Conservation (phyloP, 2,113 vertebrate species). For the Montifringilla adamsi region DNA sequence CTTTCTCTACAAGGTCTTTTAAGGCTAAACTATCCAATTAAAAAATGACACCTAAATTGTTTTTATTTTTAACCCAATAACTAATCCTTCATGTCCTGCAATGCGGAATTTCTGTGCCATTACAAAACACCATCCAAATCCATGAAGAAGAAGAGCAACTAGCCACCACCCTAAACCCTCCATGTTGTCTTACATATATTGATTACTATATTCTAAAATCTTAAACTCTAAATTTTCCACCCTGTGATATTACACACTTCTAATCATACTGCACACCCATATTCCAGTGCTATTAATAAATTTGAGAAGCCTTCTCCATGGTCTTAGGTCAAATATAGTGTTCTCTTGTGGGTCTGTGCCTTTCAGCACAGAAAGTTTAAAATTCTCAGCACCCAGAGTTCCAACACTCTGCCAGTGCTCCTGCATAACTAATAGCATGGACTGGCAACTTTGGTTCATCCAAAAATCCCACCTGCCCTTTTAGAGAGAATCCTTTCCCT, state of each 20-base stretch:
- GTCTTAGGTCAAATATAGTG: neutral
- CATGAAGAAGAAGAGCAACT: neutral
- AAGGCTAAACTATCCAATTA: neutral
- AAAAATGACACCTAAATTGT: neutral
- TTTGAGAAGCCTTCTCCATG: neutral
- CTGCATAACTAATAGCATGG: neutral
- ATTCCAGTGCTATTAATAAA: neutral
- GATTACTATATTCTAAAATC: neutral
- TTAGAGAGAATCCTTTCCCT: neutral
- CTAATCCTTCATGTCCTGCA: neutral
- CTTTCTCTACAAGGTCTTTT: neutral
- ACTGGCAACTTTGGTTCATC: neutral
- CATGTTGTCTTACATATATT: neutral
- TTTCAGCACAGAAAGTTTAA: neutral
- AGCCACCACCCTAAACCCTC: neutral
- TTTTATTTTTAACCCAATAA: neutral
- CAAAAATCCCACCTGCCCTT: neutral
- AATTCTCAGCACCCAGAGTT: neutral
- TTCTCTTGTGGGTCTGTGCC: neutral
- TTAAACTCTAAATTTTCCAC: neutral
- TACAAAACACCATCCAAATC: neutral
- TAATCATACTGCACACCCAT: neutral
- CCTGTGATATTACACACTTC: neutral
- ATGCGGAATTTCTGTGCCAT: too few species aligned
- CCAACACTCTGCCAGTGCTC: neutral